Percentiles rank a stretch among this genome's conserved stretches.
Evolutionary conservation across 1,140 invertebrate genomes (phyloP).

Genomic region (Drosophila truncata): DNA sequence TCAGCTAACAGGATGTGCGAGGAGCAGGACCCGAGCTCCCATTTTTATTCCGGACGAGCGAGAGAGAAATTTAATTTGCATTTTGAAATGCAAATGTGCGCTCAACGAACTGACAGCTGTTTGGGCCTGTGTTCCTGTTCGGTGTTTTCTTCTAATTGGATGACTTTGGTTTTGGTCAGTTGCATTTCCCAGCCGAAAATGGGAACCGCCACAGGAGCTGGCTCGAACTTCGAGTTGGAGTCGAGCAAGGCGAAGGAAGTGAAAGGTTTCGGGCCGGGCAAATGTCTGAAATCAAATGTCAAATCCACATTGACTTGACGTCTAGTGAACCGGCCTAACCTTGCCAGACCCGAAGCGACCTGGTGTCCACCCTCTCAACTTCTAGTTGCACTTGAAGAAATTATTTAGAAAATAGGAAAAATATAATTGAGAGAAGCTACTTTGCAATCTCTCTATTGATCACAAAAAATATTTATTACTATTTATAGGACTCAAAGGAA

Average conservation of each 20-base stretch:
- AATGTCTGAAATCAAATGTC: constrained; percentile 75
- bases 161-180: constrained; percentile 63
- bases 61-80: constrained; percentile 71
- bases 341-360: constrained; percentile 54
- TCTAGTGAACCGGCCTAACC: constrained; percentile 71
- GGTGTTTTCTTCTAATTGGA: constrained; percentile 78
- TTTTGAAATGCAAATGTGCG: constrained; percentile 72
- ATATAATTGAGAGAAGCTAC: too few species aligned
- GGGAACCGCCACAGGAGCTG: constrained; percentile 3
- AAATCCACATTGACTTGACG: constrained; percentile 74
- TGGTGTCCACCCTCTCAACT: neutral
- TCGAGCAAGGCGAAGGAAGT: constrained; percentile 6
- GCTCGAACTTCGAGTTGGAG: constrained; percentile 2
- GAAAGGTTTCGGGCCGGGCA: constrained; percentile 32
- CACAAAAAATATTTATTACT: neutral
- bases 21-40: constrained; percentile 1
- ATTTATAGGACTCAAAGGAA: neutral
- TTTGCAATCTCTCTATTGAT: neutral
- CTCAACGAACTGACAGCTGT: constrained; percentile 65
- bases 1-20: constrained; percentile 6
- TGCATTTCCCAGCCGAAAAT: constrained; percentile 53
- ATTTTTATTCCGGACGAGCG: constrained; percentile 34
- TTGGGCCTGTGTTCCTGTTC: constrained; percentile 56
- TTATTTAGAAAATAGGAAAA: too few species aligned
- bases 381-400: constrained; percentile 1